These are phyloP conservation scores for Xiphophorus couchianus DNA, from an alignment of 2,113 vertebrate genomes.

Conservation along the genomic window DNA sequence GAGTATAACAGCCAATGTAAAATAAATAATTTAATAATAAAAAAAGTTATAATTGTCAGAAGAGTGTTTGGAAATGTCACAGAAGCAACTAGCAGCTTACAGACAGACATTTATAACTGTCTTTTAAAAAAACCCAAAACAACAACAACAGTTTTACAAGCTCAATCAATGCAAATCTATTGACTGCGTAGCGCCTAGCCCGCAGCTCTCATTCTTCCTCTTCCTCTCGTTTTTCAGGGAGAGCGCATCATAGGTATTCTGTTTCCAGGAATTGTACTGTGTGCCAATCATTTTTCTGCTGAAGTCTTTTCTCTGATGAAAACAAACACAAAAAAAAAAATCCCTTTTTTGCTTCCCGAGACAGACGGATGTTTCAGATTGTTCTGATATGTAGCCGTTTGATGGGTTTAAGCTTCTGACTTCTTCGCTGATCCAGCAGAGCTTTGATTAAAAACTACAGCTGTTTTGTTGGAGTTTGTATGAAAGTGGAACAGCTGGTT, in stretches of 20 bases:
- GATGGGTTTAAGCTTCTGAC: no score
- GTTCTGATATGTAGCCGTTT: no score
- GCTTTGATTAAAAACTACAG: no score
- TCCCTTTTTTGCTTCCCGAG: no score
- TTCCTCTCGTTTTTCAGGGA: constrained; percentile 16
- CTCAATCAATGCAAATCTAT: constrained; percentile 57
- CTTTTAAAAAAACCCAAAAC: constrained; percentile 21
- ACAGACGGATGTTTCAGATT: no score
- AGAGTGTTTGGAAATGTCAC: constrained; percentile 19
- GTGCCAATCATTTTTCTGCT: neutral
- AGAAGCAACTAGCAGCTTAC: constrained; percentile 12
- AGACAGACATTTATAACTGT: constrained; percentile 4
- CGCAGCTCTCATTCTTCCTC: constrained; percentile 47
- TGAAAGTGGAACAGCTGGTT: no score
- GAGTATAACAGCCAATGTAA: neutral
- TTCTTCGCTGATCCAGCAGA: no score
- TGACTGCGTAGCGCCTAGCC: constrained; percentile 47
- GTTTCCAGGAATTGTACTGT: neutral
- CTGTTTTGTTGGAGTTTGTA: no score
- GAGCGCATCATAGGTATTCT: neutral
- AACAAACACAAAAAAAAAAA: no score
- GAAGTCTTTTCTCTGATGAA: neutral
- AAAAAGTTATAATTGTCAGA: neutral
- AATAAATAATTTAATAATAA: neutral
- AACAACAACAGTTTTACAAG: constrained; percentile 58